Percentiles rank a stretch among this genome's conserved stretches.
Conservation (phyloP, 2,797 vertebrate genomes). For the Discoglossus pictus region DNA sequence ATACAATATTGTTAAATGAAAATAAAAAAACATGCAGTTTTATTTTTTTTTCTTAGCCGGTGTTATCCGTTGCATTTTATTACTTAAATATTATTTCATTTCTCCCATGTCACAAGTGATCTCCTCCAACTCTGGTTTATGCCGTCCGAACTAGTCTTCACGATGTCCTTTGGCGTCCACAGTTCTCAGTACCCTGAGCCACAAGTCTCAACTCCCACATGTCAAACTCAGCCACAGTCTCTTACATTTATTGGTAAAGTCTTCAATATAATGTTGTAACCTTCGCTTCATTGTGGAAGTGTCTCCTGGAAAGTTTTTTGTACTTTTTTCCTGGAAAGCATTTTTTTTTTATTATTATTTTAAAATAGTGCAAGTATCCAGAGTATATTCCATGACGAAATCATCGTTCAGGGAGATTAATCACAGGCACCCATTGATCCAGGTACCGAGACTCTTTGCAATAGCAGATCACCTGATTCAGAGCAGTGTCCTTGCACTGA, state of each 20-base stretch:
- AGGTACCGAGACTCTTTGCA: conserved; percentile 89
- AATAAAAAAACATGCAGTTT: conserved; percentile 29
- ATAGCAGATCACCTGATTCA: conserved; percentile 90
- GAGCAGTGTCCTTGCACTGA: conserved; percentile 85
- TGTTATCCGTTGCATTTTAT: too few relatives aligned
- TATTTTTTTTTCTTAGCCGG: neutral
- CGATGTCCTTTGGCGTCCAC: neutral
- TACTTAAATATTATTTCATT: conserved; percentile 7
- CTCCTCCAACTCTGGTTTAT: conserved; percentile 47
- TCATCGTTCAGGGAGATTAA: conserved; percentile 93
- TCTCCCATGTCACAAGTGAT: conserved; percentile 19
- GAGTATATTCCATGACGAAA: conserved; percentile 50
- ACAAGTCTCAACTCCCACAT: conserved; percentile 56
- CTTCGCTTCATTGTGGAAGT: conserved; percentile 67
- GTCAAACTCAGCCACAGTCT: conserved; percentile 60
- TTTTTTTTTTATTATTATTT: conserved; percentile 43
- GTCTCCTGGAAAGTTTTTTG: conserved; percentile 70
- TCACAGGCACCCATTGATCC: conserved; percentile 95
- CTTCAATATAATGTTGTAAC: conserved; percentile 64
- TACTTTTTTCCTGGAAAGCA: neutral
- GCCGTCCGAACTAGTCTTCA: conserved; percentile 42
- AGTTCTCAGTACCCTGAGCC: conserved; percentile 59
- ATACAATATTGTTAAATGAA: conserved; percentile 62
- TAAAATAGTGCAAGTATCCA: conserved; percentile 73
- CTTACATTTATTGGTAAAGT: conserved; percentile 65